Evolutionary conservation across 2,113 vertebrate species (phyloP), one percentile per base, ranked within the genome.

Genomic region (Epinephelus moara): DNA sequence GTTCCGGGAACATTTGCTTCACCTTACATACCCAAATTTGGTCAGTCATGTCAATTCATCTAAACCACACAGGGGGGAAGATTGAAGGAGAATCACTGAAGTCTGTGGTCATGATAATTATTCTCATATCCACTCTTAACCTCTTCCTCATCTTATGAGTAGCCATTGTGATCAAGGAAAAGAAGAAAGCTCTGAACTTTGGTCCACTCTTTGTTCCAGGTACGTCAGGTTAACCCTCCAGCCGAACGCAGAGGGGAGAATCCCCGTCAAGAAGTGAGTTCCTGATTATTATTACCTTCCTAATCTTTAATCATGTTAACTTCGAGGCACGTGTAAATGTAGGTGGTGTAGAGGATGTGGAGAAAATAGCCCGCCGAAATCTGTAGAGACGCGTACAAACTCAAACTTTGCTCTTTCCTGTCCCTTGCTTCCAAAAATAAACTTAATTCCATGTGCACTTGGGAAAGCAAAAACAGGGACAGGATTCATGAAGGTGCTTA

Each of bases 261-360:
- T 99, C 85, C 97, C 97, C 37, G 96, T 99, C 56, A 99, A 99
- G 94, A 98, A 98, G 98, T 99, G 96, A 97, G 97, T 91, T 9
- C 27, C 18, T 0, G 1, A n/a, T 57, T 6, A 66, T 47, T 52
- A 25, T 52, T 60, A 55, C 13, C 15, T 4, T 33, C 21, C 49
- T n/a, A 12, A 42, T 84, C 27, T 66, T 78, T 47, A 57, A 21
- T 70, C 63, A 37, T 33, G 25, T 45, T 67, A 25, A 53, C 37
- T 75, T 4, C 53, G 18, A 66, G 57, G 60, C 83, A 64, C 71
- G 12, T 73, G 82, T 64, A 67, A 61, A 50, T 47, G 33, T 30
- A 33, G 64, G 21, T 17, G 75, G 27, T 42, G 21, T 23, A 1
- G 74, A 30, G 60, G 27, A 85, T 59, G 84, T 53, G 80, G 33